Base-by-base conservation (phyloP, 2,113 vertebrate species). In the Podarcis cretensis region DNA sequence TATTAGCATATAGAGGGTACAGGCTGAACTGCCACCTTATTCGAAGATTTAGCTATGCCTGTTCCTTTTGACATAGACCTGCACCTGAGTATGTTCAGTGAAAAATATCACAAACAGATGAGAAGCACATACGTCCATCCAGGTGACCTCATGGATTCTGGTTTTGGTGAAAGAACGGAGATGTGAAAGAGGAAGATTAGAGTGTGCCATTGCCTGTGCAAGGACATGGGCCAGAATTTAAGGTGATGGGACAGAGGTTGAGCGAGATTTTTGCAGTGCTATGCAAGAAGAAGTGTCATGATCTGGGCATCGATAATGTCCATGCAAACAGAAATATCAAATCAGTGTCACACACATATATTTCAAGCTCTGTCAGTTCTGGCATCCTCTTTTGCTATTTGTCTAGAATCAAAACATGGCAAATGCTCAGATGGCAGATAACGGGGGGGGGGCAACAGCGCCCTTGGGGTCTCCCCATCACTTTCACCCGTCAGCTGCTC, bases 1-100 rank as follows among this genome's bases (percentile, higher is more conserved):
- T 85, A 93, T 90, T 93, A 92, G 1, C 79, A 94, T 77, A 77
- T 77, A n/a, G 35, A 77, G 66, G 74, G 7, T 6, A 27, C 35
- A 10, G 21, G 13, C 30, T 40, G 23, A 7, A 23, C 23, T 40
- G 75, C 13, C 5, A 43, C 14, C 59, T 65, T 35, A 43, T 5
- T 66, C 16, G 18, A 32, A 77, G 14, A 65, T 30, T 32, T 18
- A 2, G 32, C 6, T 12, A 54, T 5, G 30, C 23, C 65, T 83
- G 27, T 32, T 7, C 6, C 25, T n/a, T 30, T 80, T 48, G 6
- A 32, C 4, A 23, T 75, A 32, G 32, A 20, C 16, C 2, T 57
- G 48, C 20, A 57, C n/a, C 3, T 27, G 32, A 63, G 16, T 10
- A 63, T 32, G 48, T 32, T n/a, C 30, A 32, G 20, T 23, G 5